Base-by-base conservation (phyloP, 2,113 vertebrate genomes). In the Macrotus californicus region DNA sequence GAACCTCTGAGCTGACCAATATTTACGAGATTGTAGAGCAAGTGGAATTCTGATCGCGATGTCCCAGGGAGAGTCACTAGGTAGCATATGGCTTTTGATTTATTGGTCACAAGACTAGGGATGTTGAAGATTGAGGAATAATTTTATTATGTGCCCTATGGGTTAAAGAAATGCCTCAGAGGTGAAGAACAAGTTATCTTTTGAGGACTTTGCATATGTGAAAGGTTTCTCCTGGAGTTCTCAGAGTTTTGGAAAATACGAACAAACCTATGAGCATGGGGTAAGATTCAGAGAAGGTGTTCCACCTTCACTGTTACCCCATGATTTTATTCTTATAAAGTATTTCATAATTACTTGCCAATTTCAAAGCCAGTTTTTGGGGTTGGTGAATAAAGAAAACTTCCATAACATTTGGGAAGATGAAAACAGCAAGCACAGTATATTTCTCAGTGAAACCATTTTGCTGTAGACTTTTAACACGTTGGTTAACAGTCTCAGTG, bases 351-450 rank as follows among this genome's bases (percentile, higher is more conserved):
- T 95, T 96, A 84, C 70, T 52, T 79, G 46, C 66, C 52, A 59
- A 67, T 87, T 92, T 93, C 64, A 92, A 61, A 96, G n/a, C 21
- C 87, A 94, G 39, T 81, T 91, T 12, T 19, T 93, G 92, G 80
- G 50, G 54, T 92, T 82, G 21, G 34, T 43, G 16, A 54, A 59
- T 85, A 95, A 79, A 90, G 70, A 73, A 92, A 92, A 91, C 19
- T 86, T 82, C 50, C 11, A 6, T 84, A 97, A 90, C 67, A 77
- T 94, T 85, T 90, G 93, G 90, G 92, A 90, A 96, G 81, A 90
- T 90, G 72, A 85, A 75, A 94, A 90, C 94, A 66, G 85, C 52
- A 91, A 89, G 41, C 24, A 91, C 81, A 93, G 81, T 73, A 48
- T 81, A 50, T 24, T 96, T 96, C 56, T 67, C 89, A 87, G 77